Percentiles rank a stretch among this genome's conserved stretches.
Evolutionary conservation across 2,797 vertebrate species (phyloP).

Genomic region (Sciurus vulgaris): DNA sequence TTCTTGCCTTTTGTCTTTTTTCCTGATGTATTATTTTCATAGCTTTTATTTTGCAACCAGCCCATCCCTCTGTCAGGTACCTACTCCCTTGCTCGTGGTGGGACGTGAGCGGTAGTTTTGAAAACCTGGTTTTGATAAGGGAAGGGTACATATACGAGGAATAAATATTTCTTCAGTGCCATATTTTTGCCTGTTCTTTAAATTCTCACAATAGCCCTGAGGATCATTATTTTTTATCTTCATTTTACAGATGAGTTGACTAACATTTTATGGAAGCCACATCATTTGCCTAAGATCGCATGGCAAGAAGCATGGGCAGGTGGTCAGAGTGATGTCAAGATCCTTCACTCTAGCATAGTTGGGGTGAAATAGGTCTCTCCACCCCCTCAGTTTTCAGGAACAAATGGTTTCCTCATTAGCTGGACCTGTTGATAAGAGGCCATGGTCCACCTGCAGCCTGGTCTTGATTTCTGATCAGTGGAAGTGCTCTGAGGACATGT

Average conservation of each 20-base stretch:
- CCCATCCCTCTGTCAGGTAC: no score
- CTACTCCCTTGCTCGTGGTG: no score
- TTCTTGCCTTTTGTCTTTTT: no score
- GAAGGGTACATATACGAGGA: background rate
- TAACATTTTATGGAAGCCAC: conserved; percentile 5
- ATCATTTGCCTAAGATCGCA: conserved; percentile 8
- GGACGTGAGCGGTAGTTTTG: background rate
- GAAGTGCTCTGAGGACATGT: background rate
- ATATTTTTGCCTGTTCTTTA: background rate
- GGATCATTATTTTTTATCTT: background rate
- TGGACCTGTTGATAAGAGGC: background rate
- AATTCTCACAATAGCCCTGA: background rate
- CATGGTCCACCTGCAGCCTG: background rate
- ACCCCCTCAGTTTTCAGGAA: background rate
- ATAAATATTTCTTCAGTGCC: background rate
- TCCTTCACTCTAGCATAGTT: background rate
- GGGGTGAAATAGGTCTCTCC: background rate
- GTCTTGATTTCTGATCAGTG: background rate
- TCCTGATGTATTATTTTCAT: no score
- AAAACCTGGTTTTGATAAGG: background rate
- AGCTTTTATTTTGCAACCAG: no score
- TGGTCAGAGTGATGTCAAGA: background rate
- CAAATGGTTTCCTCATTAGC: background rate
- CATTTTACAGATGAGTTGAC: conserved; percentile 4
- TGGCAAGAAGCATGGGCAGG: background rate